Percentiles rank a stretch among this genome's conserved stretches.
These are phyloP conservation scores for Sinosuthora webbiana DNA, from an alignment of 2,113 vertebrate genomes.

Conservation along the genomic window DNA sequence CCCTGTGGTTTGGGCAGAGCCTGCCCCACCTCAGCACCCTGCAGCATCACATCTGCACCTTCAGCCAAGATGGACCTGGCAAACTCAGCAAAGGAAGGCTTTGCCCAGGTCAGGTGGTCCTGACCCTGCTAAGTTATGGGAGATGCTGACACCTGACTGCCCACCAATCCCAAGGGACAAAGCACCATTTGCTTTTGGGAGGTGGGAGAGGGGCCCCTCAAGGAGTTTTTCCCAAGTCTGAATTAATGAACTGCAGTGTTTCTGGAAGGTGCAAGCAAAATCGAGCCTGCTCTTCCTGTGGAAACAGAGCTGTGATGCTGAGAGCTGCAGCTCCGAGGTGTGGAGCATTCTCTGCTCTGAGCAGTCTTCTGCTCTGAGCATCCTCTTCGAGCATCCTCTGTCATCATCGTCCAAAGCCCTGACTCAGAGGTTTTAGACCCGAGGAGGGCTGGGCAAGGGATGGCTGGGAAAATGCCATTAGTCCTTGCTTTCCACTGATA, in stretches of 20 bases:
- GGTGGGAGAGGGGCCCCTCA: not conserved
- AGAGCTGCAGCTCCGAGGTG: not conserved
- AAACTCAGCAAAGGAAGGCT: not conserved
- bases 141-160: accelerated
- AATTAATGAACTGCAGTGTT: not conserved
- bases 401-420: not conserved
- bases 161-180: not conserved
- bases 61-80: accelerated
- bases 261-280: conserved; percentile 16
- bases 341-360: not conserved
- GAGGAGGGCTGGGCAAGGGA: not conserved
- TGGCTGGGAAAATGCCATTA: not conserved
- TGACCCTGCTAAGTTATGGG: not conserved
- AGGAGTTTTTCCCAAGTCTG: not conserved
- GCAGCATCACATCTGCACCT: not conserved
- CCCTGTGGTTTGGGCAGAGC: not conserved
- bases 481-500: not conserved
- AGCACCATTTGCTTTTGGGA: not conserved
- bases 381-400: not conserved
- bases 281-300: not conserved
- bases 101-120: not conserved
- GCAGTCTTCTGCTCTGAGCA: not conserved
- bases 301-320: not conserved
- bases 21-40: not conserved
- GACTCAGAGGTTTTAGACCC: not conserved